Evolutionary conservation across 2,113 vertebrate species (phyloP).

Genomic region (Chaetura pelagica): DNA sequence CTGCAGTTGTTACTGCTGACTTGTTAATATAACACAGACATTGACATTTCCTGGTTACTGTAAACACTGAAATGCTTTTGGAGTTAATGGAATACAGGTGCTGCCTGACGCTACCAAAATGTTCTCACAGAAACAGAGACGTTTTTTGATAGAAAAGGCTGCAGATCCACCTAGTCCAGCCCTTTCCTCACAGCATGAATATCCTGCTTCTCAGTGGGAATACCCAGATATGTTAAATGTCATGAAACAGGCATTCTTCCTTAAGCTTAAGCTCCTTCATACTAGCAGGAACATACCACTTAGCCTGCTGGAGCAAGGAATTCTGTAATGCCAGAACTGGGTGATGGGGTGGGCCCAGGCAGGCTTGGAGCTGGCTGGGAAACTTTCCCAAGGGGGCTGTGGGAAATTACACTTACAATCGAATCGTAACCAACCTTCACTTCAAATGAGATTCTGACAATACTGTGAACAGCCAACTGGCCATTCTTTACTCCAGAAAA

Average conservation of each 20-base stretch:
- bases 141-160: conserved; percentile 52
- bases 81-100: conserved; percentile 87
- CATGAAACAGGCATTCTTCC: conserved; percentile 44
- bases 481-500: background rate
- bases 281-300: background rate
- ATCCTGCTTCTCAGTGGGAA: conserved; percentile 64
- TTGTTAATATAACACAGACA: conserved; percentile 73
- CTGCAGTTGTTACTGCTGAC: conserved; percentile 52
- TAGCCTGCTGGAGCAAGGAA: conserved; percentile 15
- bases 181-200: conserved; percentile 63
- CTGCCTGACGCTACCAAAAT: conserved; percentile 73
- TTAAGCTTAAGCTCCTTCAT: conserved; percentile 44
- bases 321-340: conserved; percentile 22
- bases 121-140: conserved; percentile 80
- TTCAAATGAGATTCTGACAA: background rate
- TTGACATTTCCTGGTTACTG: conserved; percentile 72
- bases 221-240: conserved; percentile 47
- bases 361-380: conserved; percentile 1
- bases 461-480: background rate
- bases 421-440: background rate
- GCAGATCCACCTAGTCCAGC: conserved; percentile 31
- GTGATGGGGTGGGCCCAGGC: conserved; percentile 52
- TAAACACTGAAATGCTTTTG: conserved; percentile 80
- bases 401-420: conserved; percentile 20
- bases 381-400: background rate